phyloP scores from a whole-genome alignment of 2,888 invertebrate genomes.

The Dromius quadrimaculatus region DNA sequence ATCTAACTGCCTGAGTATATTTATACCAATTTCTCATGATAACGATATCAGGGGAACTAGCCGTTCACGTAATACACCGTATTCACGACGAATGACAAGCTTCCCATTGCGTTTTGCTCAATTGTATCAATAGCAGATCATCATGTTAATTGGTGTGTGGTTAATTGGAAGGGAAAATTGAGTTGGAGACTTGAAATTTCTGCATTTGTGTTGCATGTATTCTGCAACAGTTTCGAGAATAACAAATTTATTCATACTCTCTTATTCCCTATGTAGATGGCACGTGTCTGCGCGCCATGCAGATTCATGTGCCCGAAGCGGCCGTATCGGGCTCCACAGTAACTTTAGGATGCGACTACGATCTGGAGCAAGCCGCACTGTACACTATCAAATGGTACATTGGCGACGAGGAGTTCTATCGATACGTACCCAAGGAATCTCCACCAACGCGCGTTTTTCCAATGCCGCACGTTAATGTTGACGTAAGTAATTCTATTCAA shows the following conservation, averaged over 20 bases:
- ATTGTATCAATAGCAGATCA: no score
- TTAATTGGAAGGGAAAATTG: no score
- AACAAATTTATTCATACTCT: background rate
- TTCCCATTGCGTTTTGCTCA: no score
- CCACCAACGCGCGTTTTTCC: constrained; percentile 69
- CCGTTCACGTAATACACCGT: no score
- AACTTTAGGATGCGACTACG: constrained; percentile 68
- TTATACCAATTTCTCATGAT: no score
- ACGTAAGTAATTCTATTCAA: constrained; percentile 65
- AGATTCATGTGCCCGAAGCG: constrained; percentile 66
- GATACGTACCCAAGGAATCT: constrained; percentile 70
- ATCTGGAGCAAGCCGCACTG: constrained; percentile 68
- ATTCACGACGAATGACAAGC: no score
- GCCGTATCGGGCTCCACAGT: constrained; percentile 67
- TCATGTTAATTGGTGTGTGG: no score
- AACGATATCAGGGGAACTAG: no score
- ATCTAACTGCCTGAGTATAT: no score
- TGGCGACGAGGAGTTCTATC: constrained; percentile 70
- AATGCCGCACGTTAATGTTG: constrained; percentile 66
- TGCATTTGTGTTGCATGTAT: no score
- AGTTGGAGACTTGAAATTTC: no score
- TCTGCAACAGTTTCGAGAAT: no score
- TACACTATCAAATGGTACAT: constrained; percentile 72
- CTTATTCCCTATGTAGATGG: constrained; percentile 58
- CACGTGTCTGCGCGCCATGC: constrained; percentile 61